Conservation (phyloP, 2,113 vertebrate species). For the Dipodomys merriami region DNA sequence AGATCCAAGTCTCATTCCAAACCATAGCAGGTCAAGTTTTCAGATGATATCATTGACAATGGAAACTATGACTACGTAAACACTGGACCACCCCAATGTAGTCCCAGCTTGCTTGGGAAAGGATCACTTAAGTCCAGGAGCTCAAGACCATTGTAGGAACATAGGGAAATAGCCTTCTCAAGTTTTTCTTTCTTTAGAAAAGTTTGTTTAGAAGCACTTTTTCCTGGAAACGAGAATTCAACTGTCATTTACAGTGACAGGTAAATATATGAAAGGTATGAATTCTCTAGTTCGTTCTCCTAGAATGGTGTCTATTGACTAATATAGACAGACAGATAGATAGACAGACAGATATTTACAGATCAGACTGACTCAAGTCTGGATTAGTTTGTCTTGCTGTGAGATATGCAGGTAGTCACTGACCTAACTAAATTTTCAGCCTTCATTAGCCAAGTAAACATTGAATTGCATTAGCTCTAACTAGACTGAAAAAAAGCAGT, state of each 20-base stretch:
- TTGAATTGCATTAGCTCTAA: conserved; percentile 86
- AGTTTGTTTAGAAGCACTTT: conserved; percentile 80
- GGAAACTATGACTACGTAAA: conserved; percentile 89
- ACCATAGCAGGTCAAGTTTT: conserved; percentile 95
- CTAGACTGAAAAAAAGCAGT: conserved; percentile 78
- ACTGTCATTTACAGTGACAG: conserved; percentile 81
- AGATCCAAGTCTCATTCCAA: conserved; percentile 93
- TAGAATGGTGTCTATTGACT: conserved; percentile 53
- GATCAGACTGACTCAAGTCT: conserved; percentile 63
- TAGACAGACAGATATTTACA: neutral
- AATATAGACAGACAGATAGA: neutral
- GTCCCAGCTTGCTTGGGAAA: neutral
- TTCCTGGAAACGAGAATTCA: conserved; percentile 79
- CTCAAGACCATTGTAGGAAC: no score
- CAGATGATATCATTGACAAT: conserved; percentile 94
- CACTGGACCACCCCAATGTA: conserved; percentile 90
- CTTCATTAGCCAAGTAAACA: conserved; percentile 81
- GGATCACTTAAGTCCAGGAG: no score
- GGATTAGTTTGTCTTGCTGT: conserved; percentile 27
- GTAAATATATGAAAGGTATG: conserved; percentile 70
- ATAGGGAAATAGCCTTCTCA: no score
- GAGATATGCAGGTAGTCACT: conserved; percentile 41
- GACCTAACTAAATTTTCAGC: conserved; percentile 65
- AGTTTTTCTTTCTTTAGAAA: conserved; percentile 75
- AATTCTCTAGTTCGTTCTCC: conserved; percentile 59